Conservation (phyloP, 2,113 vertebrate genomes). For the Garra rufa region DNA sequence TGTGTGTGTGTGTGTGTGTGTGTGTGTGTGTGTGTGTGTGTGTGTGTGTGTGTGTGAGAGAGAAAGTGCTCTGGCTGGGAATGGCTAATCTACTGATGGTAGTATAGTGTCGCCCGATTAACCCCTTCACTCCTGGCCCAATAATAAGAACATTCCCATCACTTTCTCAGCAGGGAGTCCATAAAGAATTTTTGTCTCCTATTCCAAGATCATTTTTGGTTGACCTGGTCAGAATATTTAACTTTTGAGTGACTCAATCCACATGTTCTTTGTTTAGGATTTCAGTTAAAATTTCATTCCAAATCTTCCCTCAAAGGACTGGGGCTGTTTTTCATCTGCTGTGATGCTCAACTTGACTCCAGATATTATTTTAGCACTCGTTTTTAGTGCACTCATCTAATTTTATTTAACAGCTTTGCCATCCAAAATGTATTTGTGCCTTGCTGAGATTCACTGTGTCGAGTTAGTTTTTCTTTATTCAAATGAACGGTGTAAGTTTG, state of each 20-base stretch:
- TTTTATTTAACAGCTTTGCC: conserved; percentile 31
- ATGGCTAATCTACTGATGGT: conserved; percentile 54
- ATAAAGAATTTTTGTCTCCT: neutral
- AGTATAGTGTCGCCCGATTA: conserved; percentile 29
- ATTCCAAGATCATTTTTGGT: neutral
- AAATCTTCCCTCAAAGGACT: neutral
- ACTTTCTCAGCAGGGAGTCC: neutral
- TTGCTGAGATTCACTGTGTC: neutral
- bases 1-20: conserved; percentile 75
- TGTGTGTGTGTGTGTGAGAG: conserved; percentile 40
- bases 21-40: conserved; percentile 73
- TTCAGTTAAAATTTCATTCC: neutral
- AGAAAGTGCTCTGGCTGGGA: conserved; percentile 44
- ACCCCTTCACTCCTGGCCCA: conserved; percentile 22
- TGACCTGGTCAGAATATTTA: neutral
- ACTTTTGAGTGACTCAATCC: neutral
- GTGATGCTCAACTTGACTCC: neutral
- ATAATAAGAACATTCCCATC: neutral
- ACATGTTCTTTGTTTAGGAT: neutral
- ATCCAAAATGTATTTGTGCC: neutral
- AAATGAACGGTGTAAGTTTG: neutral
- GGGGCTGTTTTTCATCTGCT: neutral
- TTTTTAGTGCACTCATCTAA: neutral
- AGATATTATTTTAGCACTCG: neutral
- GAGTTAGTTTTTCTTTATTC: conserved; percentile 18